Conservation (phyloP, 2,888 invertebrate genomes). For the Colletes collaris region DNA sequence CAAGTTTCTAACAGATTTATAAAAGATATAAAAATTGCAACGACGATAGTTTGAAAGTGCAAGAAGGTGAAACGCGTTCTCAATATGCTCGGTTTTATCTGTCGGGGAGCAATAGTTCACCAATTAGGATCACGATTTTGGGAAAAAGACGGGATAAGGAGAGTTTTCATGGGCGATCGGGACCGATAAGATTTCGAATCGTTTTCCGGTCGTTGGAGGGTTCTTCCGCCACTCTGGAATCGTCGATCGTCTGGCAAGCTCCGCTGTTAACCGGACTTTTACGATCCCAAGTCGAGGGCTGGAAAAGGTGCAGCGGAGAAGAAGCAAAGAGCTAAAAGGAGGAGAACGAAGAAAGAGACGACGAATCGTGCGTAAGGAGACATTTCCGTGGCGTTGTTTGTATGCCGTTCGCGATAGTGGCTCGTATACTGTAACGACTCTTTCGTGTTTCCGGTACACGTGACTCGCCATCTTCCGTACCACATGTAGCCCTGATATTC, state of each 20-base stretch:
- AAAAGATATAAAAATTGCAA: too few relatives aligned
- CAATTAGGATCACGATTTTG: constrained; percentile 37
- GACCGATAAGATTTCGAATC: constrained; percentile 70
- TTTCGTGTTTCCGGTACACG: constrained; percentile 70
- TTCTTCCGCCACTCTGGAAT: constrained; percentile 64
- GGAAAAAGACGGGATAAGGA: constrained; percentile 16
- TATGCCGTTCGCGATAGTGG: constrained; percentile 69
- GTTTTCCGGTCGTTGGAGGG: constrained; percentile 72
- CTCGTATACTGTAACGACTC: constrained; percentile 72
- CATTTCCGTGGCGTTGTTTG: constrained; percentile 73
- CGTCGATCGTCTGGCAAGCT: constrained; percentile 65
- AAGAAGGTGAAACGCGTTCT: neutral
- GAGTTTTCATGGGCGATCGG: constrained; percentile 37
- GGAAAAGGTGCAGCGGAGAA: constrained; percentile 12
- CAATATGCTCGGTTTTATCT: neutral
- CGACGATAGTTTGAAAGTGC: too few relatives aligned
- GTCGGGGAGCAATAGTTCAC: neutral
- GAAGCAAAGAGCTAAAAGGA: constrained; percentile 19
- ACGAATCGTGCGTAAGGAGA: constrained; percentile 63
- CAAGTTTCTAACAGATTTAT: too few relatives aligned
- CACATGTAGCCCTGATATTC: constrained; percentile 2
- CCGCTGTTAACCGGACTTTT: constrained; percentile 68
- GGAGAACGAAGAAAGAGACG: constrained; percentile 23
- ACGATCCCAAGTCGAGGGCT: constrained; percentile 52
- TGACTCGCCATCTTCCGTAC: constrained; percentile 47